Evolutionary conservation across 2,113 vertebrate genomes (phyloP), one percentile per base, ranked within the genome.

Genomic region (Gymnorhina tibicen): DNA sequence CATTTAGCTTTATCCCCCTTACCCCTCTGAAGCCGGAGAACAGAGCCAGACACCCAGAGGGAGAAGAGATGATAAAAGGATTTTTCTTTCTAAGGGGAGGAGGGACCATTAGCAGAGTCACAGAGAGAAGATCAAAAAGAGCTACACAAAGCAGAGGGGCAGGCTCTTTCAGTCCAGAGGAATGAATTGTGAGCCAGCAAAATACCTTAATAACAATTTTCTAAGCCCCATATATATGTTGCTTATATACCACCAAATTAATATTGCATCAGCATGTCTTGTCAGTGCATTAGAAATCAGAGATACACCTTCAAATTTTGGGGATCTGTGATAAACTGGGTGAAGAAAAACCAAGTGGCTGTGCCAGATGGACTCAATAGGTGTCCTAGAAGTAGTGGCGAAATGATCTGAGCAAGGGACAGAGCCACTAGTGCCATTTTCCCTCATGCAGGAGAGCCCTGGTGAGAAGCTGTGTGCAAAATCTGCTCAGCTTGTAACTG

Each of bases 11-110:
- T 88, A 75, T 89, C n/a, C 62, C 76, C n/a, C 33, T 64, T 77
- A 74, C 35, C 39, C 21, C 23, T 77, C 79, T 94, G 73, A 96
- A 78, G 32, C 56, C 2, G 0, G 76, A 91, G 60, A 91, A 84
- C 14, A 88, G 72, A 91, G 90, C 72, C 85, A 90, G 96, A 97
- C 33, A 86, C 41, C 85, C 92, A 88, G 85, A 93, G 90, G 64
- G 64, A 63, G 46, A 90, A 96, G 95, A 93, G 53, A 77, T 79
- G 92, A 93, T 94, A 95, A 96, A 96, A 96, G 85, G 49, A 75
- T 96, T 96, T 96, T 92, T 81, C 44, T 78, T 77, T 47, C 56
- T 81, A 39, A 89, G 42, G 66, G 79, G 39, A 77, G 85, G 82
- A 94, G 81, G 75, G 49, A 62, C 75, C 30, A 66, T 80, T 95